Evolutionary conservation across 2,888 invertebrate genomes (phyloP), one percentile per base, ranked within the genome.

Genomic region (Oeneis ivallda): DNA sequence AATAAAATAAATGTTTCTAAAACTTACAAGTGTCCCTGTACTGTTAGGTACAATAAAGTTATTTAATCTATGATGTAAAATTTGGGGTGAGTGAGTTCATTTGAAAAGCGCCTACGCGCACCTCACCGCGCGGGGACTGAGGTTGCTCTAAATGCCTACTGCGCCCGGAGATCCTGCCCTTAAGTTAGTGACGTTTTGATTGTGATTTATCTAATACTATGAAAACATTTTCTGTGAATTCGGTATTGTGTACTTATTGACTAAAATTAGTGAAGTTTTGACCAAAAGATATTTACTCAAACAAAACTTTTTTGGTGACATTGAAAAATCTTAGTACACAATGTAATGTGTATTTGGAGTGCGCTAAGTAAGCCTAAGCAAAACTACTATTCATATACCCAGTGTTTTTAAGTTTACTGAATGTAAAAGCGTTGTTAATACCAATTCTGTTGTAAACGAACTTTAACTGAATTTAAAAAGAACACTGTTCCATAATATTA

Each of bases 151-250:
- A n/a, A n/a, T n/a, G n/a, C n/a, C n/a, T n/a, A n/a, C n/a, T n/a
- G n/a, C n/a, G n/a, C n/a, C n/a, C n/a, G n/a, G n/a, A n/a, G n/a
- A n/a, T n/a, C n/a, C n/a, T n/a, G n/a, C n/a, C n/a, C n/a, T n/a
- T n/a, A n/a, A n/a, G n/a, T 26, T 17, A 61, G 60, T 65, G 53
- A 56, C 47, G 15, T 34, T 45, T 56, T 11, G 37, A 41, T 41
- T 56, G 53, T 39, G 56, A 11, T 7, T 26, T 26, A 26, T 26
- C 26, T 26, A 26, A 26, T 26, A 37, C 8, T 17, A 17, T 37
- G 10, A 15, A 54, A 54, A 54, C 54, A 11, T 39, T 39, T 41
- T 19, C 17, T 6, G 19, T 39, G 39, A 56, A 11, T 13, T 56
- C 19, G 39, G 3, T 34, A 32, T 15, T 34, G 7, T 1, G 41